Base-by-base conservation (phyloP, 2,888 invertebrate species). In the Netelia melanura region DNA sequence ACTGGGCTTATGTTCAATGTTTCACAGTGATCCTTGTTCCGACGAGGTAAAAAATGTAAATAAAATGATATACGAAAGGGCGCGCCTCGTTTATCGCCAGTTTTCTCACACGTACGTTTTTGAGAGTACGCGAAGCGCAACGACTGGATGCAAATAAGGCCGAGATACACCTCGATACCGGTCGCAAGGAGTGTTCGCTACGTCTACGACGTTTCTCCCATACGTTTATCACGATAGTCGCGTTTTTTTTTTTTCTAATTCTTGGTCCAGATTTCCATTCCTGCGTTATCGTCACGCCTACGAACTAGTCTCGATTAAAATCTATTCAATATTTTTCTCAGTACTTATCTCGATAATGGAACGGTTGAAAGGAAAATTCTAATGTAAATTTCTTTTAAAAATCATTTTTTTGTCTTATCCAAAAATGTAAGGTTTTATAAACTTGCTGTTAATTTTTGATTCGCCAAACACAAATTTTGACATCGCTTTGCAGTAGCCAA, bases 241-340 rank as follows among this genome's bases (percentile, higher is more conserved):
- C 81, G 79, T 81, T 78, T 79, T 61, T 62, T 85, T 64, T 67
- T 48, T 14, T 48, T 30, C 14, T 81, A 68, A 86, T 86, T 79
- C 86, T 84, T 68, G 74, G 78, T 79, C 82, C 78, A 84, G 72
- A 76, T 86, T 81, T 75, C 65, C 82, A 84, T 84, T 79, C 68
- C 76, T 67, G 81, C 85, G 83, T 84, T 70, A 52, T 74, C 38
- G 14, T 75, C 14, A 54, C 65, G 23, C 23, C 25, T 23, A 21
- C 23, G 23, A 67, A 74, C 67, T 21, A 48, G 11, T 74, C 58
- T 48, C 54, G 54, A 79, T 83, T 44, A 56, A 82, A 71, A 82
- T 56, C 6, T 23, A 71, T 64, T 43, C 48, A 67, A 62, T 14
- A 71, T 77, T 17, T 54, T 21, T 56, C 48, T 48, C 61, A 78